Percentiles rank a stretch among this genome's conserved stretches.
These are phyloP conservation scores for Glareola pratincola DNA, from an alignment of 2,113 vertebrate species.

Conservation along the genomic window DNA sequence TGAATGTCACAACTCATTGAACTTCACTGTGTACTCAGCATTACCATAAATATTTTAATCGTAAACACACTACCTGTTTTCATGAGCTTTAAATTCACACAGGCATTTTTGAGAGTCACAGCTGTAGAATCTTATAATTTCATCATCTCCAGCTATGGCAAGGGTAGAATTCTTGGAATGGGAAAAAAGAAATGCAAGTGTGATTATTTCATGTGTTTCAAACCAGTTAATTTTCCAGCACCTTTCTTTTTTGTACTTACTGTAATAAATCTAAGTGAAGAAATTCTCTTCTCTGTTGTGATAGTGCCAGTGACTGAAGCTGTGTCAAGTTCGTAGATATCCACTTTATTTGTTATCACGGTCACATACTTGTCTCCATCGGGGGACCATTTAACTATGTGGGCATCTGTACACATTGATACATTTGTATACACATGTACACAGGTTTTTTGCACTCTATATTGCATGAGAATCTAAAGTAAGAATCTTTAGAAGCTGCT, in stretches of 20 bases:
- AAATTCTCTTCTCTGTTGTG: conserved; percentile 83
- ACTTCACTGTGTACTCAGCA: not conserved
- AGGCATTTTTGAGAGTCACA: conserved; percentile 76
- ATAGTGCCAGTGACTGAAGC: conserved; percentile 83
- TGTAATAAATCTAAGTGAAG: conserved; percentile 86
- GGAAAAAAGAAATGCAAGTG: not conserved
- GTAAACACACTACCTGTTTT: conserved; percentile 83
- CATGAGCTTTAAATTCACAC: conserved; percentile 93
- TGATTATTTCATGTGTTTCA: not conserved
- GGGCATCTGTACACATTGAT: conserved; percentile 78
- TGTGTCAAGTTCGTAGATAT: conserved; percentile 85
- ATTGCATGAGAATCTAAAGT: not conserved
- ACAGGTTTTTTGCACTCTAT: not conserved
- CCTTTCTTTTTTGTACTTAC: conserved; percentile 72
- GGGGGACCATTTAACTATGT: conserved; percentile 93
- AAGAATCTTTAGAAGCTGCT: not conserved
- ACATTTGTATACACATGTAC: not conserved
- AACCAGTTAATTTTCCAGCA: not conserved
- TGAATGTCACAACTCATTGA: not conserved
- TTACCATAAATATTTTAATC: not conserved
- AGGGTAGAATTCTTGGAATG: conserved; percentile 82
- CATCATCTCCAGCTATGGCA: conserved; percentile 88
- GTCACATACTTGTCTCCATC: conserved; percentile 86
- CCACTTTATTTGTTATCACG: conserved; percentile 77
- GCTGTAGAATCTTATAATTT: conserved; percentile 83